phyloP scores from a whole-genome alignment of 1,140 invertebrate genomes.

The Pectinophora gossypiella region DNA sequence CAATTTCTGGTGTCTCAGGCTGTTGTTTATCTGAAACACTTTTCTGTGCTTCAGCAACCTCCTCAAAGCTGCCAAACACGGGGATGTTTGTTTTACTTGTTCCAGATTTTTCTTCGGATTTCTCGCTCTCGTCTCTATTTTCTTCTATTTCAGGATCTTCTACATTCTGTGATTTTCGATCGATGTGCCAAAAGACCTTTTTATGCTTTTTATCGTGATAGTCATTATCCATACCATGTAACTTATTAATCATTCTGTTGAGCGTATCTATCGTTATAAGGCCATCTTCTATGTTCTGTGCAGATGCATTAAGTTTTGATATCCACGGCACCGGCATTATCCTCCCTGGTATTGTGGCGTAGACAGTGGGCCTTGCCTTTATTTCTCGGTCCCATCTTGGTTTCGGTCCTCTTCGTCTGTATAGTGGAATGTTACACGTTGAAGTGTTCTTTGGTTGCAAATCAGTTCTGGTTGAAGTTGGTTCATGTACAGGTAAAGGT shows the following conservation, averaged over 20 bases:
- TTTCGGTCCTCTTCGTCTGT: neutral
- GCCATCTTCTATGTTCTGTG: constrained; percentile 4
- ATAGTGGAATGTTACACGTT: too few species aligned
- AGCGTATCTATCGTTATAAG: constrained; percentile 28
- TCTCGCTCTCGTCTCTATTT: neutral
- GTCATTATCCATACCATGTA: neutral
- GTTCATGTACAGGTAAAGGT: neutral
- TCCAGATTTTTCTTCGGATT: neutral
- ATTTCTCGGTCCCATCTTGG: too few species aligned
- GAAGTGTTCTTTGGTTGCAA: too few species aligned
- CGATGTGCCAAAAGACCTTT: too few species aligned
- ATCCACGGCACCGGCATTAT: neutral
- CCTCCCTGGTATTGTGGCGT: neutral
- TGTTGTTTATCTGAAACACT: too few species aligned
- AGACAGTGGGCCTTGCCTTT: neutral
- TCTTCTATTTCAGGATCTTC: neutral
- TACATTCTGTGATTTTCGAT: neutral
- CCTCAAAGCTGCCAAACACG: too few species aligned
- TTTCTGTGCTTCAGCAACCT: too few species aligned
- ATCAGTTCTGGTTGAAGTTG: neutral
- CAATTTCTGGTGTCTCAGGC: too few species aligned
- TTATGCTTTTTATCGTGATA: constrained; percentile 1
- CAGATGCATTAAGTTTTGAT: too few species aligned
- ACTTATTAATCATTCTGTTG: constrained; percentile 23
- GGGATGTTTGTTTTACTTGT: neutral